Conservation (phyloP, 2,113 vertebrate genomes). For the Thamnaconus septentrionalis region DNA sequence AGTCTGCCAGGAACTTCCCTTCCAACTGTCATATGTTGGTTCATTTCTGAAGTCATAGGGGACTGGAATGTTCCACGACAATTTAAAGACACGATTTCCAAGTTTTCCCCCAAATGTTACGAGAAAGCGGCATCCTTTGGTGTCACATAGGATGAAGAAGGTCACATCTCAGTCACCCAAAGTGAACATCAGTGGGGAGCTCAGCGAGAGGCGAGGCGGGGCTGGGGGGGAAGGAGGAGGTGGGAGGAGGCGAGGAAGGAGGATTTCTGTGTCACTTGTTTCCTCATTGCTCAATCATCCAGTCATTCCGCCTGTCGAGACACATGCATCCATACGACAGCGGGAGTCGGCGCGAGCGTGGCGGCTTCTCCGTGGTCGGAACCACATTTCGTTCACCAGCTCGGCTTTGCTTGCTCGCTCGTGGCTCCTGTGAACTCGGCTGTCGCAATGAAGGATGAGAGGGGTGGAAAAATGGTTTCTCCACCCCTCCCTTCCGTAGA, state of each 20-base stretch:
- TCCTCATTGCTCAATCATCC: slow-evolving; percentile 68
- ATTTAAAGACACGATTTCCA: too few species aligned
- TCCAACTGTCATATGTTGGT: too few species aligned
- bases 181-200: slow-evolving; percentile 54
- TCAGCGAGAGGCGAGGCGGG: background rate
- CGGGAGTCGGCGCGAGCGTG: background rate
- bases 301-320: slow-evolving; percentile 59
- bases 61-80: too few species aligned
- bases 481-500: slow-evolving; percentile 20
- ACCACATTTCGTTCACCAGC: slow-evolving; percentile 35
- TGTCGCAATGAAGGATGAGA: slow-evolving; percentile 57
- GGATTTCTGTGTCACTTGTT: slow-evolving; percentile 66
- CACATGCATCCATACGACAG: slow-evolving; percentile 43
- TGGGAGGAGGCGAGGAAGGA: slow-evolving; percentile 22
- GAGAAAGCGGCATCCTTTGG: too few species aligned
- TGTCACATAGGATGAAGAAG: slow-evolving; percentile 19
- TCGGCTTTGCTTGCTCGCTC: slow-evolving; percentile 30
- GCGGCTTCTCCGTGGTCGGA: slow-evolving; percentile 43
- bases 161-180: slow-evolving; percentile 54
- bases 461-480: slow-evolving; percentile 52
- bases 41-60: too few species aligned
- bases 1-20: too few species aligned
- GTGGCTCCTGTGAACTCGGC: slow-evolving; percentile 21
- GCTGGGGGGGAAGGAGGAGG: slow-evolving; percentile 2
- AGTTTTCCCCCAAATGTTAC: background rate